Evolutionary conservation across 2,113 vertebrate genomes (phyloP), one percentile per base, ranked within the genome.

Genomic region (Bagarius yarrelli): DNA sequence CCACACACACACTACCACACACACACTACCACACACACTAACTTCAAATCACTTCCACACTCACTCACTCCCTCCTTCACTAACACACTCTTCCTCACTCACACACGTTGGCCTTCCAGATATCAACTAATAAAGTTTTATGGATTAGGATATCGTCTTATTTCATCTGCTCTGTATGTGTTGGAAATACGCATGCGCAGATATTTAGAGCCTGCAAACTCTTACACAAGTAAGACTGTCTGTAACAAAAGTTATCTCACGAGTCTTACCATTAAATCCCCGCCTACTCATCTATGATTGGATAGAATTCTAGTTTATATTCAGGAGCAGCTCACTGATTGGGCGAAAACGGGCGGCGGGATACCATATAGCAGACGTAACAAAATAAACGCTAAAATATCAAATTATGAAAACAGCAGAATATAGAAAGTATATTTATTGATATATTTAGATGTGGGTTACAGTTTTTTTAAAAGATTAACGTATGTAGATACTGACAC

Each of bases 161-260:
- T 47, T 47, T 11, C 9, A 8, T 8, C 44, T 47, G 9, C 44
- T 47, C 9, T 9, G 44, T 47, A 47, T 47, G 1, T 47, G 9
- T 11, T 47, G 44, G 36, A 8, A 44, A 23, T 12, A 5, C 67
- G 67, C 44, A 71, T 52, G 67, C 44, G 67, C 67, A 0, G 14
- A 16, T 5, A 18, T 23, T 2, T n/a, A 1, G 12, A 4, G 1
- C 0, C 3, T 3, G 12, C 1, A 36, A 15, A 5, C 32, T 21
- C 64, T 21, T 50, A n/a, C 14, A 50, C 25, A 25, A 11, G 14
- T 2, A n/a, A n/a, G n/a, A n/a, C n/a, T n/a, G n/a, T n/a, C n/a
- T n/a, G n/a, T n/a, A n/a, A n/a, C n/a, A n/a, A n/a, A n/a, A n/a
- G 2, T 15, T 3, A 50, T 70, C 15, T 70, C n/a, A 52, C n/a